A percentile compares a stretch with the other conserved stretches of the same genome.
Evolutionary conservation across 2,797 vertebrate genomes (phyloP).

Genomic region (Hemibagrus guttatus): DNA sequence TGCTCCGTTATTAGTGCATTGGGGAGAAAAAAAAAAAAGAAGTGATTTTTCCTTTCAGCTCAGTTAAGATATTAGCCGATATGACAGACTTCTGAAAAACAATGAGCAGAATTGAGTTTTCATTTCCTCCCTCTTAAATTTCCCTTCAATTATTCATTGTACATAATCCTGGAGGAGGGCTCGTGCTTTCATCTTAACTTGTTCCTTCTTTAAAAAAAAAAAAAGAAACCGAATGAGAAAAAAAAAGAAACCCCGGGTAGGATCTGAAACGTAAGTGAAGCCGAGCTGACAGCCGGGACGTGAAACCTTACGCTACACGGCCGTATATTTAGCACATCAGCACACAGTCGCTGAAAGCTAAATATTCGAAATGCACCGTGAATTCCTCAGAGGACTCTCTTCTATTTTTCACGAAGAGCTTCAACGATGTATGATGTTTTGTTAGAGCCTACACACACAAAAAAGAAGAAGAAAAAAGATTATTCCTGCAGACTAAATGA

Average conservation of each 20-base stretch:
- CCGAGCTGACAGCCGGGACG: slow-evolving; percentile 42
- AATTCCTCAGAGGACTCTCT: slow-evolving; percentile 10
- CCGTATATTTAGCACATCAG: slow-evolving; percentile 43
- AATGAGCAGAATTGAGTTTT: slow-evolving; percentile 58
- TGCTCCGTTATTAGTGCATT: too few species aligned
- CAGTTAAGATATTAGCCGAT: slow-evolving; percentile 56
- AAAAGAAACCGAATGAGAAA: neutral
- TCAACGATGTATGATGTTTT: slow-evolving; percentile 9
- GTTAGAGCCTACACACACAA: neutral
- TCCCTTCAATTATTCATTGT: slow-evolving; percentile 60
- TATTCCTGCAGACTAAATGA: neutral
- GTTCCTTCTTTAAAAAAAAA: slow-evolving; percentile 37
- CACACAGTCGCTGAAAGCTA: slow-evolving; percentile 3
- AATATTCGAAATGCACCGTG: slow-evolving; percentile 25
- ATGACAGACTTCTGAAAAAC: slow-evolving; percentile 58
- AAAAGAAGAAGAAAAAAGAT: neutral
- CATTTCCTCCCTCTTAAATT: slow-evolving; percentile 27
- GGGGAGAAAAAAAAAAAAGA: slow-evolving; percentile 16
- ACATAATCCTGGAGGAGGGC: slow-evolving; percentile 55
- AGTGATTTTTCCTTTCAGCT: slow-evolving; percentile 44
- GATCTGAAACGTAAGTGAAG: slow-evolving; percentile 39
- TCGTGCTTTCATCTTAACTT: slow-evolving; percentile 58
- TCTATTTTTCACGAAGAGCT: slow-evolving; percentile 32
- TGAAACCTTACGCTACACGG: slow-evolving; percentile 41
- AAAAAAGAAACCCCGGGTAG: slow-evolving; percentile 13